A percentile compares a stretch with the other conserved stretches of the same genome.
Evolutionary conservation across 2,113 vertebrate species (phyloP).

Genomic region (Hydropotes inermis): DNA sequence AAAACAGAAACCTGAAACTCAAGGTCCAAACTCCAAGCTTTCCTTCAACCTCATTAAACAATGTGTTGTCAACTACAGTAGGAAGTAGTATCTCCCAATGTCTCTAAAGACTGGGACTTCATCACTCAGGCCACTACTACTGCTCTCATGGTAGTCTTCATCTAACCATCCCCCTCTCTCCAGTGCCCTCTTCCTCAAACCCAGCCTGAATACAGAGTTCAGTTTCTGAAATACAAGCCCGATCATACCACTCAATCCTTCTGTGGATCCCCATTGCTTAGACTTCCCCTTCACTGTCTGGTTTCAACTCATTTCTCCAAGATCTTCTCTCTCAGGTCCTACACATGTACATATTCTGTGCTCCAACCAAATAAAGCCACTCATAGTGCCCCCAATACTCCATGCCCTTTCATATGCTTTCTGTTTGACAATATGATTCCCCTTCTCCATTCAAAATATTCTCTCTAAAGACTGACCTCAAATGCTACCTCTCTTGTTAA

Average conservation of each 20-base stretch:
- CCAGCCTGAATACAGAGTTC: not conserved
- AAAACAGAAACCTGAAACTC: constrained; percentile 12
- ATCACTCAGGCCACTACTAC: not conserved
- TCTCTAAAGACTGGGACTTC: not conserved
- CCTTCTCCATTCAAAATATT: not conserved
- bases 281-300: not conserved
- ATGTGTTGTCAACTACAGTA: not conserved
- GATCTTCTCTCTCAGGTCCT: not conserved
- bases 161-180: not conserved
- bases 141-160: not conserved
- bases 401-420: not conserved
- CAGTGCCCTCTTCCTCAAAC: not conserved
- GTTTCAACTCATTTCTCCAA: not conserved
- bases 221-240: not conserved
- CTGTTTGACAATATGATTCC: not conserved
- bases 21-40: not conserved
- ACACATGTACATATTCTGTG: not conserved
- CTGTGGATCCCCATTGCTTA: not conserved
- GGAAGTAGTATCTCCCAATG: not conserved
- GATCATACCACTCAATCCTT: not conserved
- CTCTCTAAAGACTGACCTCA: not conserved
- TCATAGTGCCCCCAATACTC: not conserved
- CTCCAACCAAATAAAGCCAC: not conserved
- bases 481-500: not conserved
- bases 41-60: not conserved